These are phyloP conservation scores for Lytechinus pictus DNA, from an alignment of 35 echinoderm and acorn worm genomes.

Conservation along the genomic window DNA sequence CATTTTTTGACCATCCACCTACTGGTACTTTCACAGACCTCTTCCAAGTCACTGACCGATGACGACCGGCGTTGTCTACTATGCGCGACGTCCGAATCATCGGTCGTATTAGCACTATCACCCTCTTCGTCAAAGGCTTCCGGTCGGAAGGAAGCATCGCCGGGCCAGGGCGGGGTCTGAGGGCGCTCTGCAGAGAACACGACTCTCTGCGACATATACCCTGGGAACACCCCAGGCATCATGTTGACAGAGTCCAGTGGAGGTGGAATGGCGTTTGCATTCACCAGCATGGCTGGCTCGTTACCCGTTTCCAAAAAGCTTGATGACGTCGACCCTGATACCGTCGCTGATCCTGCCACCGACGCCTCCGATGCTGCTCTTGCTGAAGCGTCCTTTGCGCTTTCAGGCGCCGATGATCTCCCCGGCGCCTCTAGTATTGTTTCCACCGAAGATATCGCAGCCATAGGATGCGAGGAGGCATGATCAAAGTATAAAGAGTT, in stretches of 20 bases:
- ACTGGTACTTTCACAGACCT: conserved; percentile 57
- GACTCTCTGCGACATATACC: conserved; percentile 56
- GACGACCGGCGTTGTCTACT: conserved; percentile 8
- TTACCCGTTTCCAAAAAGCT: conserved; percentile 33
- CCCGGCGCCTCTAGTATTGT: neutral
- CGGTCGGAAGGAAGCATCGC: neutral
- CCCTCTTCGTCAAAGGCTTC: neutral
- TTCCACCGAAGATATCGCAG: neutral
- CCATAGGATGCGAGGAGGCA: conserved; percentile 1
- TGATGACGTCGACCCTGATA: neutral
- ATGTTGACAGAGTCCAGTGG: conserved; percentile 31
- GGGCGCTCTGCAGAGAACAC: conserved; percentile 58
- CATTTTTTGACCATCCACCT: conserved; percentile 57
- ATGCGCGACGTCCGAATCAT: neutral
- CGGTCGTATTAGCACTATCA: neutral
- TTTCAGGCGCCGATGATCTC: neutral
- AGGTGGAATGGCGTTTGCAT: neutral
- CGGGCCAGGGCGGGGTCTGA: conserved; percentile 55
- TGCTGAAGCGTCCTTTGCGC: neutral
- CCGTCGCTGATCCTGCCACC: conserved; percentile 30
- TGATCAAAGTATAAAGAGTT: conserved; percentile 22
- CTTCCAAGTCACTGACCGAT: conserved; percentile 31
- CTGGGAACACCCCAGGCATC: conserved; percentile 41
- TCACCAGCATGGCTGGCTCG: conserved; percentile 4
- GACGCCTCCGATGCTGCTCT: neutral